phyloP scores from a whole-genome alignment of 2,797 vertebrate species.

The Siniperca undulata region DNA sequence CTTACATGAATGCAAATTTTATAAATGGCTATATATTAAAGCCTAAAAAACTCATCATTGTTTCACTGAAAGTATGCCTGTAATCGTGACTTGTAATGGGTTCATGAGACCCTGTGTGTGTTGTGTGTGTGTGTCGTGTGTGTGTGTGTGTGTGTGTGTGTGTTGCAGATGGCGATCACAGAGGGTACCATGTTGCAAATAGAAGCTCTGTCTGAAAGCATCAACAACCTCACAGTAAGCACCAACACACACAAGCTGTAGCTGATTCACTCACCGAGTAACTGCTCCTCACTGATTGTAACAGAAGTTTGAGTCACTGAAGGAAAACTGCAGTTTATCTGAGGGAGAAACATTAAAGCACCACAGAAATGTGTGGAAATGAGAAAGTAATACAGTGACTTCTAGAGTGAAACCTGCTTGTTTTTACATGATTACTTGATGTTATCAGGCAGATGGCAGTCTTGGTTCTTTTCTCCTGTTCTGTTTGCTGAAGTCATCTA shows the following conservation, averaged over 20 bases:
- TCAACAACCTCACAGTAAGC: slow-evolving; percentile 94
- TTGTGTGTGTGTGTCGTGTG: slow-evolving; percentile 24
- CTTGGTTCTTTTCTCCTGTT: slow-evolving; percentile 21
- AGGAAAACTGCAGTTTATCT: slow-evolving; percentile 30
- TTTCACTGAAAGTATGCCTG: slow-evolving; percentile 2
- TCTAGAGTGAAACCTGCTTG: slow-evolving; percentile 3
- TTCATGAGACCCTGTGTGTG: slow-evolving; percentile 19
- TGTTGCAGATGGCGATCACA: slow-evolving; percentile 91
- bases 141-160: slow-evolving; percentile 52
- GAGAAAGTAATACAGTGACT: background rate
- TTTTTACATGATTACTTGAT: slow-evolving; percentile 1
- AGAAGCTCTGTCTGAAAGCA: slow-evolving; percentile 93
- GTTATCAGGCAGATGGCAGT: slow-evolving; percentile 6
- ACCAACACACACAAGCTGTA: slow-evolving; percentile 53
- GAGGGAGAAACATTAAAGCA: slow-evolving; percentile 20
- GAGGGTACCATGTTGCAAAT: slow-evolving; percentile 91
- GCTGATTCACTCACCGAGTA: slow-evolving; percentile 32
- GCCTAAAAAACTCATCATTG: background rate
- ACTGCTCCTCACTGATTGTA: slow-evolving; percentile 27
- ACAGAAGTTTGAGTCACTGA: slow-evolving; percentile 40
- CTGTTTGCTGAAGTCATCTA: slow-evolving; percentile 30
- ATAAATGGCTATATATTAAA: background rate
- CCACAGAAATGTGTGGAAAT: slow-evolving; percentile 12
- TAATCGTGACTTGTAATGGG: slow-evolving; percentile 25
- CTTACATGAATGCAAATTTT: background rate